These are phyloP conservation scores for Drosophila melanica DNA, from an alignment of 1,140 invertebrate genomes.

Conservation along the genomic window DNA sequence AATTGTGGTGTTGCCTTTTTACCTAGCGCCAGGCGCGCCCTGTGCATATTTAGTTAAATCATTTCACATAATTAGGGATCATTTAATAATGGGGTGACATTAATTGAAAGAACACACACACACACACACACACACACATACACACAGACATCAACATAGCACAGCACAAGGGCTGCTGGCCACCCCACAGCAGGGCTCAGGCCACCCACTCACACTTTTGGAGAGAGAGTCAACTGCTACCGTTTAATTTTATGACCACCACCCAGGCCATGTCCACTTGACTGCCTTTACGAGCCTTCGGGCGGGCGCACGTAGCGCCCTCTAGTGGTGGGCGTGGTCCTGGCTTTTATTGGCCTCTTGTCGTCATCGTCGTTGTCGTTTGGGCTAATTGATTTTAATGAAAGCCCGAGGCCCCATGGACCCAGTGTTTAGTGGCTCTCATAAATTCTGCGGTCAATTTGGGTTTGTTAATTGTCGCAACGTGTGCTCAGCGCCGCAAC, in stretches of 20 bases:
- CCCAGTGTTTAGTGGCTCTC: slow-evolving; percentile 48
- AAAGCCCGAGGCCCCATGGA: slow-evolving; percentile 53
- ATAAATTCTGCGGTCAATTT: slow-evolving; percentile 82
- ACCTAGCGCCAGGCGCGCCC: slow-evolving; percentile 31
- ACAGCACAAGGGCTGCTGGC: slow-evolving; percentile 21
- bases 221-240: slow-evolving; percentile 43
- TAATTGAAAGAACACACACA: slow-evolving; percentile 74
- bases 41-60: slow-evolving; percentile 81
- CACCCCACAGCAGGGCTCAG: neutral
- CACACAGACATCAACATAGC: neutral
- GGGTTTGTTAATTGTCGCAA: slow-evolving; percentile 78
- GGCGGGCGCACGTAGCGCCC: slow-evolving; percentile 13
- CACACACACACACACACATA: slow-evolving; percentile 1
- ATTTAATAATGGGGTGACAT: slow-evolving; percentile 84
- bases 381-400: slow-evolving; percentile 81
- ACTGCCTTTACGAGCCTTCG: slow-evolving; percentile 68
- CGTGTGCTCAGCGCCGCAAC: slow-evolving; percentile 47
- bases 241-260: slow-evolving; percentile 77
- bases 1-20: slow-evolving; percentile 68
- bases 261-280: slow-evolving; percentile 68
- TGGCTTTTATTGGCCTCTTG: slow-evolving; percentile 74
- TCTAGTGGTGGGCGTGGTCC: slow-evolving; percentile 50
- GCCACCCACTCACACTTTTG: slow-evolving; percentile 11
- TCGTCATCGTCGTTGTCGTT: slow-evolving; percentile 51
- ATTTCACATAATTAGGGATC: slow-evolving; percentile 84